Evolutionary conservation across 2,113 vertebrate genomes (phyloP).

Genomic region (Bufo gargarizans): DNA sequence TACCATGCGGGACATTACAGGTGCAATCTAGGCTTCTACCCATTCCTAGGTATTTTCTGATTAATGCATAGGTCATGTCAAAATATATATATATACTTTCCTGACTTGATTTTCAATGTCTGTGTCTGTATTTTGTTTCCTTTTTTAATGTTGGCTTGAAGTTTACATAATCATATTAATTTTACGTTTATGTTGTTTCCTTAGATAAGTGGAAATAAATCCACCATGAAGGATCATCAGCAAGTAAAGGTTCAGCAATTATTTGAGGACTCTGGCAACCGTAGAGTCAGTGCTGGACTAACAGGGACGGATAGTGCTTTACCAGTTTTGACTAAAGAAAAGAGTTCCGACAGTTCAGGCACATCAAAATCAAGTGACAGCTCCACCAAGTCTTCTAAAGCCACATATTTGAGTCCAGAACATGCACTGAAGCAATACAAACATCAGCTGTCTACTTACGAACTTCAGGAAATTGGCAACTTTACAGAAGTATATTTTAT

Average conservation of each 20-base stretch:
- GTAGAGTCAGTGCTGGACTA: constrained; percentile 73
- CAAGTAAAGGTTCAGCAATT: constrained; percentile 89
- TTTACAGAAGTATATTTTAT: constrained; percentile 92
- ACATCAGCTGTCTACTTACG: constrained; percentile 84
- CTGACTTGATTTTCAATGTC: no score
- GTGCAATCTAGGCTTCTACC: no score
- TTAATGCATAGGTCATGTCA: no score
- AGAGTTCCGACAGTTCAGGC: constrained; percentile 77
- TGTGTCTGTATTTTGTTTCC: no score
- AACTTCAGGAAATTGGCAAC: constrained; percentile 88
- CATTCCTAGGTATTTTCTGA: no score
- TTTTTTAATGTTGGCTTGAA: no score
- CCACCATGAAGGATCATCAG: constrained; percentile 82
- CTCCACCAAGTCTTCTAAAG: constrained; percentile 72
- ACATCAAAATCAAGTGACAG: constrained; percentile 71
- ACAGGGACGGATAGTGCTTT: constrained; percentile 74
- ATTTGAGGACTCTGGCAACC: constrained; percentile 89
- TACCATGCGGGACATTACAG: no score
- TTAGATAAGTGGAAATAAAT: constrained; percentile 75
- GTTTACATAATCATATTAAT: neutral
- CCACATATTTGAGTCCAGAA: constrained; percentile 80
- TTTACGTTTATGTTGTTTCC: constrained; percentile 17
- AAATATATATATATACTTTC: no score
- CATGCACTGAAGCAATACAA: constrained; percentile 91
- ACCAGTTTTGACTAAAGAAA: constrained; percentile 78